Conservation (phyloP, 1,140 invertebrate species). For the Diorhabda sublineata region DNA sequence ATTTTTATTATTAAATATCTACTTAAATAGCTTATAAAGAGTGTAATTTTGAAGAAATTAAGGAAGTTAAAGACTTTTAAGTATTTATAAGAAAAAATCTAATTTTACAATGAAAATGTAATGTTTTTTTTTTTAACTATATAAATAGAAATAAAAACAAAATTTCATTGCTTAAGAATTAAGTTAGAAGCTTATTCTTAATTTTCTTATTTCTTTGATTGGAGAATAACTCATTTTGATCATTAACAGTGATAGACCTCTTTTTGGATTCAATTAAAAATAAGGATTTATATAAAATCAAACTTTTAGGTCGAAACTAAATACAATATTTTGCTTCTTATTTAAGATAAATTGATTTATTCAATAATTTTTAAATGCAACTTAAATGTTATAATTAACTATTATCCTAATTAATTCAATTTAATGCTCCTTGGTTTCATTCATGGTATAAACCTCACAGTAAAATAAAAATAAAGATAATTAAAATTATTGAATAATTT, state of each 20-base stretch:
- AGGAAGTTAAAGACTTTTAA: constrained; percentile 49
- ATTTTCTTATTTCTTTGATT: constrained; percentile 32
- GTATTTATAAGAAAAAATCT: constrained; percentile 35
- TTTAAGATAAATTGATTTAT: constrained; percentile 51
- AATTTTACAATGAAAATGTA: constrained; percentile 59
- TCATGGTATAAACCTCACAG: too few species aligned
- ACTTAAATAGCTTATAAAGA: constrained; percentile 59
- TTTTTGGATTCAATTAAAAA: too few species aligned
- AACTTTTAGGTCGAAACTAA: constrained; percentile 58
- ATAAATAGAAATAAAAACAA: constrained; percentile 47
- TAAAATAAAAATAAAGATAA: too few species aligned
- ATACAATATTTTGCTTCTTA: constrained; percentile 53
- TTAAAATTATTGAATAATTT: too few species aligned
- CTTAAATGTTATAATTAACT: constrained; percentile 61
- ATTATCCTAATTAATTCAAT: constrained; percentile 56
- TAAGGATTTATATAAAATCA: constrained; percentile 46
- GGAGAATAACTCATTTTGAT: constrained; percentile 41
- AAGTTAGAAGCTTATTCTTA: constrained; percentile 40
- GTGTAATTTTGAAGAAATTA: constrained; percentile 59
- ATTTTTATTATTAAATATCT: constrained; percentile 42
- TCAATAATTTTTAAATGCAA: constrained; percentile 59
- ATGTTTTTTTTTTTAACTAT: constrained; percentile 56
- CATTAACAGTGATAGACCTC: constrained; percentile 47
- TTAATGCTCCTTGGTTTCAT: constrained; percentile 35
- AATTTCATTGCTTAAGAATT: constrained; percentile 34